phyloP scores from a whole-genome alignment of 2,113 vertebrate species.

The Trogon melanurus region DNA sequence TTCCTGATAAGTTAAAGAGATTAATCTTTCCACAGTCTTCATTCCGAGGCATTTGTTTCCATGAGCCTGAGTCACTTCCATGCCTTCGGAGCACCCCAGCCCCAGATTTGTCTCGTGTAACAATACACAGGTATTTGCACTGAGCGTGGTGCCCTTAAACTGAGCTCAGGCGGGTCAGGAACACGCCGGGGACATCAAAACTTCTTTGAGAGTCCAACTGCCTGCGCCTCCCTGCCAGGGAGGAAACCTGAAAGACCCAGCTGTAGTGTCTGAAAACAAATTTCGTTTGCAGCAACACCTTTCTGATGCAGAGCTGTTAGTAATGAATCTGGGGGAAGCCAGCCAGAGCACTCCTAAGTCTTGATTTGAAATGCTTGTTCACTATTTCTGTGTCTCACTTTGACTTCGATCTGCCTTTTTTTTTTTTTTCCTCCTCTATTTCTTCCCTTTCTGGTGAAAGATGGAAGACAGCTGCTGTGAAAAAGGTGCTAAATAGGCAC shows the following conservation, averaged over 20 bases:
- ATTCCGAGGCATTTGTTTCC: neutral
- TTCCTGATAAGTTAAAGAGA: slow-evolving; percentile 8
- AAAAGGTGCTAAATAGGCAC: neutral
- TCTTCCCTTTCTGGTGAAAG: neutral
- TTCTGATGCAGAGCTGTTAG: neutral
- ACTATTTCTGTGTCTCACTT: neutral
- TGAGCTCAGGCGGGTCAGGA: neutral
- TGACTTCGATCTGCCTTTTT: neutral
- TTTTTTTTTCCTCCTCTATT: neutral
- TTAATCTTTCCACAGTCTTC: neutral
- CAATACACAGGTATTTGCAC: neutral
- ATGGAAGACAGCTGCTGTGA: neutral
- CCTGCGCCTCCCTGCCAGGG: neutral
- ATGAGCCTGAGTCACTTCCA: neutral
- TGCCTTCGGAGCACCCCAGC: neutral
- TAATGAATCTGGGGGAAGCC: neutral
- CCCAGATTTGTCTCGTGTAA: neutral
- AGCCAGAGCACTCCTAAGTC: neutral
- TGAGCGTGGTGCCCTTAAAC: fast-evolving
- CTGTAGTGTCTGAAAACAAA: neutral
- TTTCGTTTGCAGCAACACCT: neutral
- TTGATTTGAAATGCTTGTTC: neutral
- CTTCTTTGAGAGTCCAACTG: neutral
- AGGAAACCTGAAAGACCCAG: neutral
- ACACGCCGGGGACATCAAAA: neutral